Evolutionary conservation across 2,888 invertebrate species (phyloP), one percentile per base, ranked within the genome.

Genomic region (Malthinus flaveolus): DNA sequence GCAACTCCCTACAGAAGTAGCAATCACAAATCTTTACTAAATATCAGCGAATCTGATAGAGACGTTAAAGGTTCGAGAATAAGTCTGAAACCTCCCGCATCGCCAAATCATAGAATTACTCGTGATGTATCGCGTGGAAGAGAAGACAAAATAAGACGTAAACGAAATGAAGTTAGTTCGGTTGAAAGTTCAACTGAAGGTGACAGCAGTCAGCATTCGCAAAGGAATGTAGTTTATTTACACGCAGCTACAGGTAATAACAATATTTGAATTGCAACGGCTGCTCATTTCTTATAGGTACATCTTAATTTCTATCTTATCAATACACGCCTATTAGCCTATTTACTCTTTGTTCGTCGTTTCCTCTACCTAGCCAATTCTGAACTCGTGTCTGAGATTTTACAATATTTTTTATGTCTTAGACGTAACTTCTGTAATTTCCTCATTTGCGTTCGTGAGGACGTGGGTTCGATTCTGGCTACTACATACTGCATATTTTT

Each of bases 201-300:
- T 0, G 89, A 89, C 69, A 83, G 84, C 71, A 91, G 91, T 73
- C 87, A 90, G 69, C 90, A 90, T 71, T 91, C 91, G 53, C 91
- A 91, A 74, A 84, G 90, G 71, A 91, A 91, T 72, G 88, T 92
- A 12, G 92, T 93, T 12, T 93, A 91, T 73, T 81, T 93, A 49
- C 93, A 93, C 72, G 92, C 92, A 49, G 91, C 92, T 46, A 91
- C 92, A 66, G 88, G 89, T 88, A 78, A 67, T 54, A 61, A 36
- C 45, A 36, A 7, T 33, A 56, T n/a, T 50, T 11, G 12, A 44
- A 23, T 23, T 23, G 2, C 23, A 23, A 23, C 23, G 5, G 23
- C 23, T 5, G 23, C 23, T 23, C 23, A 23, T 23, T 23, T 23
- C 23, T 3, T 23, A 23, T 23, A n/a, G n/a, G n/a, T n/a, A n/a